Conservation (phyloP, 2,888 invertebrate genomes). For the Galerucella pusilla region DNA sequence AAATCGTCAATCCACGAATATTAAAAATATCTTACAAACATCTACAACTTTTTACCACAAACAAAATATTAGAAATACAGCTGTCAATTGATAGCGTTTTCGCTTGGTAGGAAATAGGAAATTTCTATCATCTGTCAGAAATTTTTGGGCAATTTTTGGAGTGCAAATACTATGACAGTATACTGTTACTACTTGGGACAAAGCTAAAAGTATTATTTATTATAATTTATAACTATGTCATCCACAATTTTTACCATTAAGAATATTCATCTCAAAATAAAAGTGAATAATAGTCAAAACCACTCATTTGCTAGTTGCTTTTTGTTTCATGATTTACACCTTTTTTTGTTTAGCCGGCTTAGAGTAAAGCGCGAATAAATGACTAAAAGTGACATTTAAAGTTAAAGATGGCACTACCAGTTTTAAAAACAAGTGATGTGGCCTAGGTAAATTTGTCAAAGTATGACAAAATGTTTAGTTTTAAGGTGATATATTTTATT, state of each 20-base stretch:
- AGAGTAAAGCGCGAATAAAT: background rate
- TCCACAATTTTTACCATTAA: no score
- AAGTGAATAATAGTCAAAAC: no score
- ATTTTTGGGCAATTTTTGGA: background rate
- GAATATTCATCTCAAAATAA: no score
- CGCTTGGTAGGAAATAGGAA: no score
- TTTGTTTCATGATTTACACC: no score
- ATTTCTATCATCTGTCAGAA: background rate
- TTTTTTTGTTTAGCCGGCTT: background rate
- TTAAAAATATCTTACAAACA: no score
- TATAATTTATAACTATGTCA: no score
- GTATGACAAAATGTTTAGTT: slow-evolving; percentile 63
- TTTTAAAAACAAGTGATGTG: slow-evolving; percentile 56
- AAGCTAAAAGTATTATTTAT: no score
- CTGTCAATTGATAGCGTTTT: no score
- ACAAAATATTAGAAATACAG: no score
- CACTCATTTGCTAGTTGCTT: no score
- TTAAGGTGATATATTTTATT: slow-evolving; percentile 60
- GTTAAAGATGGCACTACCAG: background rate
- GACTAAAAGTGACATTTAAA: slow-evolving; percentile 3
- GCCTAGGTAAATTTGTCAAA: slow-evolving; percentile 59
- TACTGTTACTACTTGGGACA: background rate
- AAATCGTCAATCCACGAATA: background rate
- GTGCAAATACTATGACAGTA: background rate
- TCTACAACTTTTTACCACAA: no score